Conservation (phyloP, 2,888 invertebrate genomes). For the Platycheirus rosarum region DNA sequence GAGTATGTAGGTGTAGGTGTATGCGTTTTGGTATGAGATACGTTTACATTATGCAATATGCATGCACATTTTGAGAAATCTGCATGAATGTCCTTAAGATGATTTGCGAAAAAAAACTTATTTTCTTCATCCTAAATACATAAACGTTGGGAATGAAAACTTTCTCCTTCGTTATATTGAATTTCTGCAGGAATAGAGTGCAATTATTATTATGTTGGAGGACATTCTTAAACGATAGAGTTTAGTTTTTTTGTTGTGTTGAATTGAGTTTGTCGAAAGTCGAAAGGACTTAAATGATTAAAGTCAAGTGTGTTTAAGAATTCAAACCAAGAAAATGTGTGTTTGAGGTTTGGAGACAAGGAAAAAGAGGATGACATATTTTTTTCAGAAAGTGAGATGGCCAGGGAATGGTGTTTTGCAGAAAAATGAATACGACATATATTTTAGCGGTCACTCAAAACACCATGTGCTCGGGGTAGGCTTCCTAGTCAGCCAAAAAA, state of each 20-base stretch:
- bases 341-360: no score
- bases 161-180: conserved; percentile 49
- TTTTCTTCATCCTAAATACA: conserved; percentile 7
- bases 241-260: not conserved
- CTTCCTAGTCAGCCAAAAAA: no score
- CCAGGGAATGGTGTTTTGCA: no score
- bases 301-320: not conserved
- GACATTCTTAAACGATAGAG: conserved; percentile 13
- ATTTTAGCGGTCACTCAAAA: no score
- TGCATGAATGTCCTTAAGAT: conserved; percentile 65
- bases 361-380: no score
- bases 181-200: conserved; percentile 16
- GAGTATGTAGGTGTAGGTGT: not conserved
- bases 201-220: conserved; percentile 7
- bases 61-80: conserved; percentile 32
- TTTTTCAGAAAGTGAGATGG: no score
- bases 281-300: not conserved
- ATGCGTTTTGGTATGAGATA: not conserved
- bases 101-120: conserved; percentile 55
- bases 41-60: not conserved
- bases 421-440: no score
- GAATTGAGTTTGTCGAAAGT: not conserved
- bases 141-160: conserved; percentile 35
- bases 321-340: no score
- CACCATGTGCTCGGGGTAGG: no score